phyloP scores from a whole-genome alignment of 2,888 invertebrate genomes.

The Poecilobothrus nobilitatus region DNA sequence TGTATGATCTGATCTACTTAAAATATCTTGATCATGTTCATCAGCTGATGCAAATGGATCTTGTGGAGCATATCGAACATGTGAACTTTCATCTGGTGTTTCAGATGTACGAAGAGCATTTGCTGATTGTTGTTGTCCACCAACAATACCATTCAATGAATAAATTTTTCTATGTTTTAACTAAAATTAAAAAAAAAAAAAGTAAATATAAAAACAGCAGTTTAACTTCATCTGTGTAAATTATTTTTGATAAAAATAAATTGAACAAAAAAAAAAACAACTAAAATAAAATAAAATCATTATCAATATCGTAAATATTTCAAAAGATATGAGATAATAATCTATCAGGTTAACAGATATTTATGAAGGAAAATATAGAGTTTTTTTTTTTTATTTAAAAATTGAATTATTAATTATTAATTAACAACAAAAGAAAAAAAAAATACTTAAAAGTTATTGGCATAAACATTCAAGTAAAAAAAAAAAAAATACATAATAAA shows the following conservation, averaged over 20 bases:
- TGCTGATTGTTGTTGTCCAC: not conserved
- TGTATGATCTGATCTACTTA: not conserved
- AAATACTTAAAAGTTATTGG: too few species aligned
- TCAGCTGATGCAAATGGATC: slow-evolving; percentile 18
- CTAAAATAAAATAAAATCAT: not conserved
- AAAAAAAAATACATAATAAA: too few species aligned
- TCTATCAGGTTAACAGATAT: not conserved
- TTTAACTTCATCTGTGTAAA: too few species aligned
- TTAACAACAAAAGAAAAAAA: not conserved
- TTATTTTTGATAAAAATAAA: not conserved
- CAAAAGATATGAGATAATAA: not conserved
- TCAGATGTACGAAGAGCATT: not conserved
- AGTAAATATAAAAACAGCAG: too few species aligned
- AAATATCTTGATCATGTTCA: slow-evolving; percentile 15
- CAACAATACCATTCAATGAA: slow-evolving; percentile 2
- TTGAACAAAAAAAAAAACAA: not conserved
- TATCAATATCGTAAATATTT: slow-evolving; percentile 1
- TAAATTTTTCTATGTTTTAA: slow-evolving; percentile 2
- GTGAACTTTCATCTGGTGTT: slow-evolving; percentile 11
- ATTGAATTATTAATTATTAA: not conserved
- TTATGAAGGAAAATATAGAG: not conserved
- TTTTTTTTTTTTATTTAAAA: not conserved
- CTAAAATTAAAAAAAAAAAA: not conserved
- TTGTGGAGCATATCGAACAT: slow-evolving; percentile 20
- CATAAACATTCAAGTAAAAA: too few species aligned